Evolutionary conservation across 2,113 vertebrate genomes (phyloP).

Genomic region (Laticauda colubrina): DNA sequence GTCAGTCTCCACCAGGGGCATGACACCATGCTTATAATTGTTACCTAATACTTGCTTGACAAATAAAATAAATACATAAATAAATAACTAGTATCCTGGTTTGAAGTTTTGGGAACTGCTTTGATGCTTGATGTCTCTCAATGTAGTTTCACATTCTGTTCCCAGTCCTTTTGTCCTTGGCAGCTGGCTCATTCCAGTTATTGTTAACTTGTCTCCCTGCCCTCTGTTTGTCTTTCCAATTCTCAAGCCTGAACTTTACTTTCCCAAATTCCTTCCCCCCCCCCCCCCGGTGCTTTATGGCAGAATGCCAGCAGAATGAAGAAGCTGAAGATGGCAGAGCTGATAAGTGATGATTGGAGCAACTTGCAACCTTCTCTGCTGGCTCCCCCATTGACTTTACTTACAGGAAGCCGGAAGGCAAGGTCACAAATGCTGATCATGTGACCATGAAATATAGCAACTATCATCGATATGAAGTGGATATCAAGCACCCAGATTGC

Average conservation of each 20-base stretch:
- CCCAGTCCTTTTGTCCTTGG: not conserved
- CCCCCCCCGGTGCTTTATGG: not conserved
- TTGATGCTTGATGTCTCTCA: not conserved
- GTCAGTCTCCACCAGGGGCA: too few species aligned
- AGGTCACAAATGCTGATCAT: not conserved
- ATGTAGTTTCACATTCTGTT: not conserved
- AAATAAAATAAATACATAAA: too few species aligned
- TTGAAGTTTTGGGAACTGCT: not conserved
- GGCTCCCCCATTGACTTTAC: not conserved
- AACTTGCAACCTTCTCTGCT: not conserved
- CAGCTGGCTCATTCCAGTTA: not conserved
- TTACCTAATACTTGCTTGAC: too few species aligned
- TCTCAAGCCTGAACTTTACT: not conserved
- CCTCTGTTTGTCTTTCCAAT: not conserved
- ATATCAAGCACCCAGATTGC: too few species aligned
- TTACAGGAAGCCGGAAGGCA: not conserved
- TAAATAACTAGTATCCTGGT: not conserved
- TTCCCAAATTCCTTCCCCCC: not conserved
- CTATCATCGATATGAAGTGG: not conserved
- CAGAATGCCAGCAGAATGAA: not conserved
- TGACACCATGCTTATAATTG: too few species aligned
- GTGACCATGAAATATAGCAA: not conserved
- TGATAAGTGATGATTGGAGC: not conserved
- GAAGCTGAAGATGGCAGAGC: not conserved
- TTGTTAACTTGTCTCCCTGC: not conserved